Conservation (phyloP, 1,140 invertebrate species). For the Drosophila navojoa region DNA sequence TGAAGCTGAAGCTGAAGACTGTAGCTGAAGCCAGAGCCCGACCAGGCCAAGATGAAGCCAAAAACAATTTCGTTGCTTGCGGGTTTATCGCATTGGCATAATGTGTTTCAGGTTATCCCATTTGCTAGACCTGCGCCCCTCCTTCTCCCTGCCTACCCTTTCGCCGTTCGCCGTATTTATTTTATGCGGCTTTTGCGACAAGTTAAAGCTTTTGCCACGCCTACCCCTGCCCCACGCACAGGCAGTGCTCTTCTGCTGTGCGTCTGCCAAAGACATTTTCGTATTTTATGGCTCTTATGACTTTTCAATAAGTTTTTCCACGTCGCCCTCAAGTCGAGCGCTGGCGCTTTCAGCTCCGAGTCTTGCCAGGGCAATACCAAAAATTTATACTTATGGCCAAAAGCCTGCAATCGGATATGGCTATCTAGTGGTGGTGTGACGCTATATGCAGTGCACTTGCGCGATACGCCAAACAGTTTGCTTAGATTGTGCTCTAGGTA, state of each 20-base stretch:
- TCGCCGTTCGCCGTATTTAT: constrained; percentile 20
- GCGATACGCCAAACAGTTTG: not conserved
- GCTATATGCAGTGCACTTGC: too few species aligned
- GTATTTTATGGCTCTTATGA: constrained; percentile 62
- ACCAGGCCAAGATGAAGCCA: constrained; percentile 7
- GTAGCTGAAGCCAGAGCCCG: not conserved
- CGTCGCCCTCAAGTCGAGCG: not conserved
- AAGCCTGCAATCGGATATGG: constrained; percentile 8
- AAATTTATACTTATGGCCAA: constrained; percentile 12
- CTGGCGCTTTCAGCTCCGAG: not conserved
- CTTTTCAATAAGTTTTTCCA: constrained; percentile 66
- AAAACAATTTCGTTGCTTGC: constrained; percentile 60
- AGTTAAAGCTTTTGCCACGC: constrained; percentile 45
- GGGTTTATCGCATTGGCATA: constrained; percentile 56
- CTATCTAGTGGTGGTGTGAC: not conserved
- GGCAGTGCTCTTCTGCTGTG: too few species aligned
- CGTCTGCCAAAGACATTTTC: constrained; percentile 17
- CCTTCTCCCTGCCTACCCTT: not conserved
- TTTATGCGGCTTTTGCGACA: constrained; percentile 51
- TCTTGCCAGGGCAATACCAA: constrained; percentile 17
- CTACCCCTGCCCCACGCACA: not conserved
- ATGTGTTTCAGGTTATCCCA: constrained; percentile 42
- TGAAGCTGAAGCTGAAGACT: not conserved
- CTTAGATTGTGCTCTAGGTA: not conserved
- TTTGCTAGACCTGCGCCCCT: constrained; percentile 6